phyloP scores from a whole-genome alignment of 2,888 invertebrate genomes.

The Hydrotaea cyrtoneurina region DNA sequence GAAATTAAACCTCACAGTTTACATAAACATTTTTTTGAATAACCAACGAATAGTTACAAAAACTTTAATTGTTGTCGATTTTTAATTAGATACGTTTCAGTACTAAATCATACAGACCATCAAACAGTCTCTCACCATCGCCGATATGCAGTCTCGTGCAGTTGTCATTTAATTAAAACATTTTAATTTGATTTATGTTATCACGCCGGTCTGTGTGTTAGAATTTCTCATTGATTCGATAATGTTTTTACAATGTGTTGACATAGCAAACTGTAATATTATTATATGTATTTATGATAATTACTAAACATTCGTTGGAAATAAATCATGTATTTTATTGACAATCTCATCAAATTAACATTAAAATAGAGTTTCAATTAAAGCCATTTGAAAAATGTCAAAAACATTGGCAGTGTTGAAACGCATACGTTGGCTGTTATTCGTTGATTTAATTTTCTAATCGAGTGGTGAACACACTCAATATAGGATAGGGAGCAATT shows the following conservation, averaged over 20 bases:
- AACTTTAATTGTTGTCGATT: too few relatives aligned
- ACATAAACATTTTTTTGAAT: too few relatives aligned
- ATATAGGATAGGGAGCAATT: too few relatives aligned
- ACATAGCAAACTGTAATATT: too few relatives aligned
- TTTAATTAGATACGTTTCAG: too few relatives aligned
- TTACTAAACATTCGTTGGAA: background rate
- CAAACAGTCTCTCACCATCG: too few relatives aligned
- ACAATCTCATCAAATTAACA: constrained; percentile 13
- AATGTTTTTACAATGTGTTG: background rate
- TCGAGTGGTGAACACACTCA: too few relatives aligned
- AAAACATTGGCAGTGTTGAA: background rate
- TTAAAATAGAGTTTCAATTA: background rate
- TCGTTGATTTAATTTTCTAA: too few relatives aligned
- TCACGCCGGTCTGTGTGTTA: background rate
- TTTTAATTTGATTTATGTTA: background rate
- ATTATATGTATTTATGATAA: background rate
- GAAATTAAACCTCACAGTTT: too few relatives aligned
- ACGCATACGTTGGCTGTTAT: too few relatives aligned
- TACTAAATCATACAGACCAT: too few relatives aligned
- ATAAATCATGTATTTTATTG: background rate
- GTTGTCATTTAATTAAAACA: background rate
- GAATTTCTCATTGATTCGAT: background rate
- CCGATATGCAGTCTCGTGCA: background rate
- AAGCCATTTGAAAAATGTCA: background rate
- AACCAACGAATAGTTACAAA: too few relatives aligned